Evolutionary conservation across 2,797 vertebrate species (phyloP), one percentile per base, ranked within the genome.

Genomic region (Malurus leucopterus): DNA sequence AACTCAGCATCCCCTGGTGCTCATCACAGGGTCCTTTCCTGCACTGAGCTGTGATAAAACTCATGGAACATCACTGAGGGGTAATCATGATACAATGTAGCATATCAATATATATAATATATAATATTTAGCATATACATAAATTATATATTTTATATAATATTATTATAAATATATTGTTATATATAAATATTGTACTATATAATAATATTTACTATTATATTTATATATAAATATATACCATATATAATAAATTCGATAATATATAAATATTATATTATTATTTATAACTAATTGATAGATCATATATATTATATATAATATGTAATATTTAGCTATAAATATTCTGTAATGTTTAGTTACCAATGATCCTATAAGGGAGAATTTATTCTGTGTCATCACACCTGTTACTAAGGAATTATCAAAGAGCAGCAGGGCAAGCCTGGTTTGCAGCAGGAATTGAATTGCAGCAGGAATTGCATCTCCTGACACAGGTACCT

Each of bases 321-420:
- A 46, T 46, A 46, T 23, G 13, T 8, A 23, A 7, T 23, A 46
- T 46, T 46, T 23, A 46, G 22, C 23, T 46, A 13, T 46, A 21
- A 44, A 20, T 20, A 46, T 46, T 46, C 13, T 5, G 4, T 27
- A 10, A 8, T 8, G 30, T 1, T 24, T 10, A 55, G 26, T 30
- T 15, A 9, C 2, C 8, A 20, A 3, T 1, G 20, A 24, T 16
- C 4, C 53, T 20, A 13, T 11, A 4, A 11, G 5, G 62, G 44
- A 44, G 38, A 29, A 58, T 24, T 54, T 10, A 20, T 51, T 30
- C 70, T 36, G 5, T 14, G 30, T 63, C 63, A 17, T 4, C 2
- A 0, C 0, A 7, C 5, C 8, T 38, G 53, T 8, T 4, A 5
- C 21, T 6, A 5, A 54, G 36, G 36, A 19, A 2, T 11, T 4